Conservation (phyloP, 1,140 invertebrate genomes). For the Panonychus citri region DNA sequence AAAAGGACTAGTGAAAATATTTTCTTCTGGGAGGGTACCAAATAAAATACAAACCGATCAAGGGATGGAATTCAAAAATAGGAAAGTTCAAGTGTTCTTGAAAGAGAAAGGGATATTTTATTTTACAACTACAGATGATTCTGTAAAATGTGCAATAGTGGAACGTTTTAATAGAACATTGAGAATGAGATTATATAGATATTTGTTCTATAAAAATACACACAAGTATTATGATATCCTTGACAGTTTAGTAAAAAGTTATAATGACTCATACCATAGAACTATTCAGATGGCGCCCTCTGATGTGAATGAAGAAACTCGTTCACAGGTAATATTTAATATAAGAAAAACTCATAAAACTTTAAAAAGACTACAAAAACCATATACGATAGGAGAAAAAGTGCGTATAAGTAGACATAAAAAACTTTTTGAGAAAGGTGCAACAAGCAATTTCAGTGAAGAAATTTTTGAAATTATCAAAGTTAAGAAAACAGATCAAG, state of each 20-base stretch:
- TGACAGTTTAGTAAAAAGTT: constrained; percentile 20
- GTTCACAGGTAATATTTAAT: too few species aligned
- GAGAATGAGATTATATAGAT: constrained; percentile 24
- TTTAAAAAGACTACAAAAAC: too few species aligned
- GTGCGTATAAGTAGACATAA: too few species aligned
- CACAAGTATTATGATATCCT: constrained; percentile 23
- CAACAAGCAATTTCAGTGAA: too few species aligned
- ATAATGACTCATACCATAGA: constrained; percentile 24
- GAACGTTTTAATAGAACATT: constrained; percentile 27
- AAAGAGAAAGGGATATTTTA: constrained; percentile 21
- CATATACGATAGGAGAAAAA: too few species aligned
- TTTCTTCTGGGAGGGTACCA: constrained; percentile 3
- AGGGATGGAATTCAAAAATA: constrained; percentile 10
- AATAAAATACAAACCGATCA: constrained; percentile 6
- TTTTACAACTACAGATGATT: constrained; percentile 22
- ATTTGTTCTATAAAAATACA: constrained; percentile 22
- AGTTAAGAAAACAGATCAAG: too few species aligned
- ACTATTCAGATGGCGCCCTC: constrained; percentile 19
- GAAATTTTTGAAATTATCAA: too few species aligned
- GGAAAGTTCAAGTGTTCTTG: constrained; percentile 17
- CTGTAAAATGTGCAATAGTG: constrained; percentile 23
- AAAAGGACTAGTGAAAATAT: constrained; percentile 10
- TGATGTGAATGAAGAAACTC: too few species aligned
- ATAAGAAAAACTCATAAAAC: too few species aligned
- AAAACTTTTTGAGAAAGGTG: too few species aligned